These are phyloP conservation scores for Flexamia atlantica DNA, from an alignment of 2,888 invertebrate species.

Conservation along the genomic window DNA sequence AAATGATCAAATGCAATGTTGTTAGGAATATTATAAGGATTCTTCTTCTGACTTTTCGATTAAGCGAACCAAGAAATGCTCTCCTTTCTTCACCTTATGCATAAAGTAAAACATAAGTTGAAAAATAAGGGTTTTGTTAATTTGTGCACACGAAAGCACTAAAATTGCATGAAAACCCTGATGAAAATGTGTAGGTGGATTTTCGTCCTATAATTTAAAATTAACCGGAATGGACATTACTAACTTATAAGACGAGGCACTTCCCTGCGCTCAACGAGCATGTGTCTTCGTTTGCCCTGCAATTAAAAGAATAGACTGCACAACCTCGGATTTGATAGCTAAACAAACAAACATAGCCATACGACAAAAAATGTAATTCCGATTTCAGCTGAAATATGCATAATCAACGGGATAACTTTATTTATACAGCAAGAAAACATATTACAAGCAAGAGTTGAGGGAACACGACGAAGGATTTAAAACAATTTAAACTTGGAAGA, in stretches of 20 bases:
- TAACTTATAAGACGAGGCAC: background rate
- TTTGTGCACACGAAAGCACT: no score
- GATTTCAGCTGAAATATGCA: no score
- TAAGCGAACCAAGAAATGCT: no score
- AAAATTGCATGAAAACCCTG: background rate
- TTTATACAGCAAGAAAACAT: background rate
- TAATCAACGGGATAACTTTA: background rate
- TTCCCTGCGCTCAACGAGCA: background rate
- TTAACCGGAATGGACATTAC: background rate
- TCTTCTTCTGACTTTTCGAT: no score
- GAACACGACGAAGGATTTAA: slow-evolving; percentile 9
- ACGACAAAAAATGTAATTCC: background rate
- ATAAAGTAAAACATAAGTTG: no score
- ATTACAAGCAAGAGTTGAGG: background rate
- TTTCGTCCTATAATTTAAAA: background rate
- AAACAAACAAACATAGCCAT: background rate
- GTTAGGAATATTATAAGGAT: no score
- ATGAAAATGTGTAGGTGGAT: no score
- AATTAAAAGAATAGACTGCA: background rate
- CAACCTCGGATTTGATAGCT: background rate
- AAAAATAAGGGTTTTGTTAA: no score
- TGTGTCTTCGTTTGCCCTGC: background rate
- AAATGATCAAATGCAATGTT: no score
- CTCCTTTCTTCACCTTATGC: no score
- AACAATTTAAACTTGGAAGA: slow-evolving; percentile 15